These are phyloP conservation scores for Pteronura brasiliensis DNA, from an alignment of 2,113 vertebrate genomes.

Conservation along the genomic window DNA sequence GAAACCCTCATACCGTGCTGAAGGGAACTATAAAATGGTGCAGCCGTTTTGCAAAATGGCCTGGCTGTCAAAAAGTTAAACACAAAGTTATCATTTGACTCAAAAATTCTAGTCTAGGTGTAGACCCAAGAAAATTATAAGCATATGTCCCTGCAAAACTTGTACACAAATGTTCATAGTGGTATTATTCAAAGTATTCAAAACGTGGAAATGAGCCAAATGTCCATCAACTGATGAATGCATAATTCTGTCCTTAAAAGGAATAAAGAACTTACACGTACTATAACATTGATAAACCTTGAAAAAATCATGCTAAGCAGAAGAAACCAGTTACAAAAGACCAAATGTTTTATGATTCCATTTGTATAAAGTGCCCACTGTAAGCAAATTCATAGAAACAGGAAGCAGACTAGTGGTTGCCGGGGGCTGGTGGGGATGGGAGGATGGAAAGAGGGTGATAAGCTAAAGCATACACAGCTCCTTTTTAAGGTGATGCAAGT, in stretches of 20 bases:
- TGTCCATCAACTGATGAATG: not conserved
- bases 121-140: not conserved
- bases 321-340: not conserved
- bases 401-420: not conserved
- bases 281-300: not conserved
- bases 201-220: not conserved
- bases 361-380: not conserved
- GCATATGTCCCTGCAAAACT: not conserved
- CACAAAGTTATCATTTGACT: not conserved
- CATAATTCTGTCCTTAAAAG: not conserved
- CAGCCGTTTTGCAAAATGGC: not conserved
- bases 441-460: not conserved
- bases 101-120: not conserved
- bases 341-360: not conserved
- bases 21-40: not conserved
- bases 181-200: not conserved
- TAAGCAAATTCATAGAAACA: not conserved
- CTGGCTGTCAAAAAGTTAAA: not conserved
- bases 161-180: not conserved
- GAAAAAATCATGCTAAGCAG: not conserved
- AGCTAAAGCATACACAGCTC: not conserved
- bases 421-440: no score
- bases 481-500: not conserved
- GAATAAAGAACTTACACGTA: not conserved
- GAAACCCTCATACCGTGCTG: not conserved